Evolutionary conservation across 2,797 vertebrate genomes (phyloP), one percentile per base, ranked within the genome.

Genomic region (Esox masquinongy): DNA sequence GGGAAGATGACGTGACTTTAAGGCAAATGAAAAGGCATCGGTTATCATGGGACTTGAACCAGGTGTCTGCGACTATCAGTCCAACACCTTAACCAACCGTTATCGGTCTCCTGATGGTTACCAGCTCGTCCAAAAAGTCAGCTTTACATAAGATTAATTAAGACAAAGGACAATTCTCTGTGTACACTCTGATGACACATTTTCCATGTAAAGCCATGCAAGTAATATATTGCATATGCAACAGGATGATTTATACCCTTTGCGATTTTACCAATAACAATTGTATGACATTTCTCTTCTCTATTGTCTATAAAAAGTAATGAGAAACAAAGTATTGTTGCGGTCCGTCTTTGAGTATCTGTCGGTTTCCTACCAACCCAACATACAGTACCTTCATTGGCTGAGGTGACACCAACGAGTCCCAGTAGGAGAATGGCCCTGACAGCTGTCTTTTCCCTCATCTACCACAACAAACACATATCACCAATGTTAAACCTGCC

Each of bases 321-420:
- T 31, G 29, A 31, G 29, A 31, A 31, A 31, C 29, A 31, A 31
- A 31, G 29, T 31, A 31, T 31, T 31, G 29, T 31, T 31, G 29
- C n/a, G n/a, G n/a, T n/a, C 29, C 29, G 29, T 31, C 29, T 31
- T 31, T 31, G 29, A 31, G 29, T 31, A 31, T 31, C 29, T 31
- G 29, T 49, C 72, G 26, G n/a, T 14, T 29, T 12, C 12, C 11
- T 68, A 8, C 61, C 66, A 24, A 75, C 72, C 43, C 5, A 53
- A 9, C 39, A 4, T 43, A 43, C 39, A 6, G 9, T 88, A 93
- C 92, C 81, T 90, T 92, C 85, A 53, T 73, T 82, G 22, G 85
- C 76, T 8, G 84, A 79, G 6, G 83, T 78, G 29, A 83, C 74
- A 7, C 78, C 81, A 51, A 85, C 43, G 22, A 88, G 77, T 68